A percentile compares a stretch with the other conserved stretches of the same genome.
Evolutionary conservation across 1,140 invertebrate species (phyloP).

Genomic region (Antheraea mylitta): DNA sequence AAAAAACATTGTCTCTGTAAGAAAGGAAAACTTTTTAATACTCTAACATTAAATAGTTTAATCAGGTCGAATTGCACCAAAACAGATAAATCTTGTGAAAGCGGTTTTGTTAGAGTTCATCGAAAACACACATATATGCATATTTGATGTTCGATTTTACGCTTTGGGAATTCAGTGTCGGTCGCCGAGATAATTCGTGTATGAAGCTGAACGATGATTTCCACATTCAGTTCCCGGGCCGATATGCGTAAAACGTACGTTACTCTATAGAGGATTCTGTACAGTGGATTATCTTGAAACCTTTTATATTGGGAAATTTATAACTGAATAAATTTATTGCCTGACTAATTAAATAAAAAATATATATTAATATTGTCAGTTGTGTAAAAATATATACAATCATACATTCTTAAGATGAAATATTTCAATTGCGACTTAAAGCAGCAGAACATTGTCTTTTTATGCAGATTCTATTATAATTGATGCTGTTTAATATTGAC

Average conservation of each 20-base stretch:
- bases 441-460: too few relatives aligned
- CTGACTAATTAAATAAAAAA: too few relatives aligned
- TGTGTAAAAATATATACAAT: too few relatives aligned
- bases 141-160: slow-evolving; percentile 28
- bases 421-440: too few relatives aligned
- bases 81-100: not conserved
- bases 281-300: not conserved
- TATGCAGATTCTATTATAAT: too few relatives aligned
- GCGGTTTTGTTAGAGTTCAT: slow-evolving; percentile 2
- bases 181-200: slow-evolving; percentile 45
- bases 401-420: too few relatives aligned
- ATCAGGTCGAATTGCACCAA: not conserved
- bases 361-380: too few relatives aligned
- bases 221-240: slow-evolving; percentile 32
- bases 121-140: slow-evolving; percentile 15
- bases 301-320: slow-evolving; percentile 38
- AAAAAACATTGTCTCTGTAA: not conserved
- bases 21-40: not conserved
- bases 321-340: slow-evolving; percentile 26
- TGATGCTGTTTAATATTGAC: too few relatives aligned
- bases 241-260: slow-evolving; percentile 29
- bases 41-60: not conserved
- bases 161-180: slow-evolving; percentile 36
- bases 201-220: slow-evolving; percentile 43
- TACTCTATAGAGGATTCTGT: not conserved